A percentile compares a stretch with the other conserved stretches of the same genome.
Conservation (phyloP, 2,888 invertebrate species). For the Slavum lentiscoides region DNA sequence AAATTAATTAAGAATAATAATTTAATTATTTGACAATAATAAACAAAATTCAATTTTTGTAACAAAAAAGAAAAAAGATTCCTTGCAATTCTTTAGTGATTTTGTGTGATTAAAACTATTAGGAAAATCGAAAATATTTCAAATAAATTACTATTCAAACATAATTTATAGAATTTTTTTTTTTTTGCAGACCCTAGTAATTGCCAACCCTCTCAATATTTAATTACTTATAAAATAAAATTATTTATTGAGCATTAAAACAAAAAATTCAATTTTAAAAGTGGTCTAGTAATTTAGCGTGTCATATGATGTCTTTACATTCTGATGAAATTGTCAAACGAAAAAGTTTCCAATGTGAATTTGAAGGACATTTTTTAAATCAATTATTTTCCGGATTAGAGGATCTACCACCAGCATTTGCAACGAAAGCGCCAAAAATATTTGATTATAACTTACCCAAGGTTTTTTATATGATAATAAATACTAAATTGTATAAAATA, state of each 20-base stretch:
- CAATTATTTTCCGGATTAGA: conserved; percentile 88
- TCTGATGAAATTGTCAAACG: conserved; percentile 80
- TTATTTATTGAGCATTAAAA: not conserved
- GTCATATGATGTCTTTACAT: conserved; percentile 77
- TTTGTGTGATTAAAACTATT: no score
- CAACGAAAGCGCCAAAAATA: conserved; percentile 75
- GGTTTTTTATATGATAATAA: conserved; percentile 59
- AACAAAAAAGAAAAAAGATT: no score
- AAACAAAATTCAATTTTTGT: no score
- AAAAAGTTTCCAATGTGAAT: conserved; percentile 74
- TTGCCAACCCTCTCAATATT: not conserved
- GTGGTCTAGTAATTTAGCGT: conserved; percentile 84
- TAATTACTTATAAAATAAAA: not conserved
- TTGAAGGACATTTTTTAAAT: conserved; percentile 83
- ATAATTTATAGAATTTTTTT: no score
- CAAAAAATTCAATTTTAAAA: conserved; percentile 59
- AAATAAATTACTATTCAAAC: no score
- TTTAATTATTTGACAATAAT: no score
- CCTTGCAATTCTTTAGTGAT: no score
- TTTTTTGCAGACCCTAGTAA: no score
- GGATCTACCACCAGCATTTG: conserved; percentile 77
- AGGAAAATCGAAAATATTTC: no score
- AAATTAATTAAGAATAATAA: no score
- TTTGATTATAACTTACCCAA: conserved; percentile 76
- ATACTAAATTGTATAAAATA: not conserved